These are phyloP conservation scores for Typhlichthys subterraneus DNA, from an alignment of 2,797 vertebrate genomes.

Conservation along the genomic window DNA sequence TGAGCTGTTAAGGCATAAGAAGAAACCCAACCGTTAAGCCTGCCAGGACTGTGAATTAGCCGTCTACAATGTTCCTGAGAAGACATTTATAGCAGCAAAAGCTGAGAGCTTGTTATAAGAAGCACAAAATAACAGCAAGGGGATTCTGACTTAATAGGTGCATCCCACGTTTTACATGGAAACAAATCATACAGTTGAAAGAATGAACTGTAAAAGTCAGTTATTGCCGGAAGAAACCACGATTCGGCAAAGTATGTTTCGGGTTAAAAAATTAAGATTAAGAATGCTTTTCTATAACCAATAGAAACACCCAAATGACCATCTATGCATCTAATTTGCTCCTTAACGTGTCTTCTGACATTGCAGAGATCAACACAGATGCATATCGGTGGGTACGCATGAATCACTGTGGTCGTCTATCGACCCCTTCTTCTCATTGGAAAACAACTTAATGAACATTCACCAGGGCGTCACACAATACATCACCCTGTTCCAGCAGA, in stretches of 20 bases:
- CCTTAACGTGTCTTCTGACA: slow-evolving; percentile 44
- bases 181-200: slow-evolving; percentile 21
- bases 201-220: slow-evolving; percentile 23
- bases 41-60: slow-evolving; percentile 48
- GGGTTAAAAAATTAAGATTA: slow-evolving; percentile 16
- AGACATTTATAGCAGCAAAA: slow-evolving; percentile 30
- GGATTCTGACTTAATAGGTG: slow-evolving; percentile 21
- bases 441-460: slow-evolving; percentile 83
- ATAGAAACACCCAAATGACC: slow-evolving; percentile 14
- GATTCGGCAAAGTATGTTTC: too few relatives aligned
- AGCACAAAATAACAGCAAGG: slow-evolving; percentile 30
- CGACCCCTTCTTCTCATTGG: slow-evolving; percentile 69
- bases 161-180: slow-evolving; percentile 20
- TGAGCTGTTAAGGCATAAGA: slow-evolving; percentile 44
- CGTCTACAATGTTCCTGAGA: slow-evolving; percentile 42
- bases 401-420: slow-evolving; percentile 63
- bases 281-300: slow-evolving; percentile 28
- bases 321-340: slow-evolving; percentile 63
- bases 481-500: slow-evolving; percentile 68
- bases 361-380: slow-evolving; percentile 43
- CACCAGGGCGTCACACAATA: slow-evolving; percentile 68
- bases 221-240: too few relatives aligned
- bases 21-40: slow-evolving; percentile 35
- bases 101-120: slow-evolving; percentile 33
- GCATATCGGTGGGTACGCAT: slow-evolving; percentile 40